phyloP scores from a whole-genome alignment of 1,140 invertebrate genomes.

The Rhagoletis zephyria region DNA sequence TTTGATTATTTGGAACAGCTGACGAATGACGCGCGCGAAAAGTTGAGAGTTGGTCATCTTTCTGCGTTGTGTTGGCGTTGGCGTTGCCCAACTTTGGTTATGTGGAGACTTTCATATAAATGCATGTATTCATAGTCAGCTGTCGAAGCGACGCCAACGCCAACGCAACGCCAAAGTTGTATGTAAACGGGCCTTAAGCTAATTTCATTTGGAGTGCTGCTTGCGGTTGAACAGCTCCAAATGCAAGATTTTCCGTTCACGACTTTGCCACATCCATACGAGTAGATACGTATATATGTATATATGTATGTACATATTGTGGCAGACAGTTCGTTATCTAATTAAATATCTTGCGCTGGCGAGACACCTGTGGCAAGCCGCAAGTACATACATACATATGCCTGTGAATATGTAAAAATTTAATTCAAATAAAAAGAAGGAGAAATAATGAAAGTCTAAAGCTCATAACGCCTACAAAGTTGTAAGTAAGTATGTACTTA shows the following conservation, averaged over 20 bases:
- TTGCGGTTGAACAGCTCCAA: not conserved
- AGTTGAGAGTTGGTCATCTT: too few relatives aligned
- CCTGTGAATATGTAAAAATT: not conserved
- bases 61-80: too few relatives aligned
- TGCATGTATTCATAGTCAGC: too few relatives aligned
- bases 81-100: too few relatives aligned
- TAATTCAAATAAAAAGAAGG: not conserved
- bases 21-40: too few relatives aligned
- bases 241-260: not conserved
- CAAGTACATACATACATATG: not conserved
- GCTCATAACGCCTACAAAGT: not conserved
- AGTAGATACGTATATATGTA: too few relatives aligned
- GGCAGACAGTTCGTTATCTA: not conserved
- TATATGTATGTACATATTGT: not conserved
- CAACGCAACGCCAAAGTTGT: too few relatives aligned
- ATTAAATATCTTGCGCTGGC: not conserved
- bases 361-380: constrained; percentile 18
- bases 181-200: too few relatives aligned
- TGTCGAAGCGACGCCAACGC: too few relatives aligned
- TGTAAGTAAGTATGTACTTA: not conserved
- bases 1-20: too few relatives aligned
- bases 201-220: not conserved
- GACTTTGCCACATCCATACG: not conserved
- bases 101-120: too few relatives aligned
- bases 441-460: not conserved